Base-by-base conservation (phyloP, 2,113 vertebrate genomes). In the Anguilla japonica region DNA sequence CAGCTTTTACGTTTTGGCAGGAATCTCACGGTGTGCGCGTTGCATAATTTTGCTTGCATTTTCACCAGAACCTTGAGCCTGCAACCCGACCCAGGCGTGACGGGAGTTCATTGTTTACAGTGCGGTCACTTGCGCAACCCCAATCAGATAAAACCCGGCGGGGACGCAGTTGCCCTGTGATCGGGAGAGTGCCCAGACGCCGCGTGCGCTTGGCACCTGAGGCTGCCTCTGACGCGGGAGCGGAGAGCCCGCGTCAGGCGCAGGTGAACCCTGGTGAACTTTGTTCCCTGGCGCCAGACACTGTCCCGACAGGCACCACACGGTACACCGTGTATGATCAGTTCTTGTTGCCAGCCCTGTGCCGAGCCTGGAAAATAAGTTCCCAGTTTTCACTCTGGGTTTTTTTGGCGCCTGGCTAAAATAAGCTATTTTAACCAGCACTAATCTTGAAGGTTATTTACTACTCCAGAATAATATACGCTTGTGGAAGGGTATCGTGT, bases 51-150 rank as follows among this genome's bases (percentile, higher is more conserved):
- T 3, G 5, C 60, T 41, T 0, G 20, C 18, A 20, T 20, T 79
- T 53, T 43, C 46, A 2, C 79, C 15, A 41, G 39, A 41, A 40
- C 79, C 79, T 40, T 40, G 79, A 80, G 26, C 81, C 22, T 63
- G 81, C 41, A 83, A 75, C 3, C 71, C 71, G n/a, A 75, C n/a
- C 71, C n/a, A 75, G 71, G 26, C 13, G 71, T 84, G 43, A 22
- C 41, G 50, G 78, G 85, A 71, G 86, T 83, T 39, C 34, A 83
- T 81, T 81, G 81, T 87, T 83, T 87, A 89, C 46, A 82, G 80
- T 85, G 86, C 7, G 53, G 41, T 53, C 63, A 71, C 87, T 87
- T 87, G 82, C 86, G 87, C 83, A 85, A 89, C 60, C 82, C 85
- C 18, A 39, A 53, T 46, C 46, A 85, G 87, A 89, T 86, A 85